Conservation (phyloP, 2,888 invertebrate species). For the Melolontha melolontha region DNA sequence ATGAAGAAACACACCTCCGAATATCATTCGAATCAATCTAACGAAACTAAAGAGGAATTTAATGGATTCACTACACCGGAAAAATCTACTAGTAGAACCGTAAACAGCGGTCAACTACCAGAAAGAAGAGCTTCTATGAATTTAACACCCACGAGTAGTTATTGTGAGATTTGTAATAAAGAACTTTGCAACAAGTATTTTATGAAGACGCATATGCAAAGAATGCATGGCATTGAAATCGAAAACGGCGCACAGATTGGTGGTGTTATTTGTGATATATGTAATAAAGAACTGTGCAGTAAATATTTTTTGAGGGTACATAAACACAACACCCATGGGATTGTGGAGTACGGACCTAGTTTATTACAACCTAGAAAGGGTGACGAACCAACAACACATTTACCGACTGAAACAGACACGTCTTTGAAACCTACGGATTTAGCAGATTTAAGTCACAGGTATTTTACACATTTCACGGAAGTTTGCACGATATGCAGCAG, state of each 20-base stretch:
- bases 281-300: constrained; percentile 97
- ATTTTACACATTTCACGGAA: constrained; percentile 78
- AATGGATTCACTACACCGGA: constrained; percentile 67
- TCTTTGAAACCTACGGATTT: constrained; percentile 69
- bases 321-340: constrained; percentile 97
- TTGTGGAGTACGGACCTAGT: constrained; percentile 81
- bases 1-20: constrained; percentile 78
- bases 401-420: constrained; percentile 61
- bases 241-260: constrained; percentile 93
- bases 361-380: constrained; percentile 63
- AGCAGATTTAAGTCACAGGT: constrained; percentile 72
- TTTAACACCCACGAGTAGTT: constrained; percentile 82
- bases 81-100: constrained; percentile 60
- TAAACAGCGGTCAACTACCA: constrained; percentile 55
- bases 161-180: constrained; percentile 98
- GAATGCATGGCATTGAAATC: constrained; percentile 97
- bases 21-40: constrained; percentile 68
- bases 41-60: constrained; percentile 57
- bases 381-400: constrained; percentile 62
- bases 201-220: constrained; percentile 99
- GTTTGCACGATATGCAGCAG: constrained; percentile 88
- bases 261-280: constrained; percentile 96
- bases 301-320: constrained; percentile 98
- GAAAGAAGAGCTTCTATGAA: constrained; percentile 73
- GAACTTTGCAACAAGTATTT: constrained; percentile 99